A percentile compares a stretch with the other conserved stretches of the same genome.
Evolutionary conservation across 2,113 vertebrate species (phyloP).

Genomic region (Syrmaticus mikado): DNA sequence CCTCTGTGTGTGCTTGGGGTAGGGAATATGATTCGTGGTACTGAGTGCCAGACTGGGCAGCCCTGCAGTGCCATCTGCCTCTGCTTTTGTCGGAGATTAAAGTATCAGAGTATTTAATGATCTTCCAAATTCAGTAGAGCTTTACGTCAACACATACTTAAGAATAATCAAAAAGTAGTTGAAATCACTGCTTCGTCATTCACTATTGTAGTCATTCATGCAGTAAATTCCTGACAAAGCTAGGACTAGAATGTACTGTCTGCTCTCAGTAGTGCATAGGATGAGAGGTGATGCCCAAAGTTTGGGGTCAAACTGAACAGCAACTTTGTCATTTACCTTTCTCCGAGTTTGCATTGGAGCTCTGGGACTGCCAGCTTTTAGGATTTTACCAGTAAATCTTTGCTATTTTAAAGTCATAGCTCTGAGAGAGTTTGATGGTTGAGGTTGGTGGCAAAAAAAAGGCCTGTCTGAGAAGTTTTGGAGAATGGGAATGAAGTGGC

Average conservation of each 20-base stretch:
- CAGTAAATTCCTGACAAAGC: neutral
- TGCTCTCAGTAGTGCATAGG: neutral
- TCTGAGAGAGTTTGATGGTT: neutral
- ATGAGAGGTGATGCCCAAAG: neutral
- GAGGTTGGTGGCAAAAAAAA: neutral
- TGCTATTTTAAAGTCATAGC: neutral
- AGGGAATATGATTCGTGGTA: neutral
- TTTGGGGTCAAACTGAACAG: neutral
- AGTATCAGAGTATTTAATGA: neutral
- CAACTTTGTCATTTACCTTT: neutral
- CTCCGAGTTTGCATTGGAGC: neutral
- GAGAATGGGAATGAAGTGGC: neutral
- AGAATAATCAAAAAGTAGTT: neutral
- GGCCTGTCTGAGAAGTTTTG: neutral
- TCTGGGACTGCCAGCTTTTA: neutral
- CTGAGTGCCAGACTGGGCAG: neutral
- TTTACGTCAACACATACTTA: neutral
- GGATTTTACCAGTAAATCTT: neutral
- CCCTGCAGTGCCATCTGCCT: neutral
- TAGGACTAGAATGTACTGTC: neutral
- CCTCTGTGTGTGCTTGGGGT: slow-evolving; percentile 20
- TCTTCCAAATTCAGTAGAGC: slow-evolving; percentile 1
- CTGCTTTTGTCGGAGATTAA: neutral
- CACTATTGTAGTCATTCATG: neutral
- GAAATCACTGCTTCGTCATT: neutral